Percentiles rank a stretch among this genome's conserved stretches.
Evolutionary conservation across 2,888 invertebrate genomes (phyloP).

Genomic region (Pristionchus entomophagus): DNA sequence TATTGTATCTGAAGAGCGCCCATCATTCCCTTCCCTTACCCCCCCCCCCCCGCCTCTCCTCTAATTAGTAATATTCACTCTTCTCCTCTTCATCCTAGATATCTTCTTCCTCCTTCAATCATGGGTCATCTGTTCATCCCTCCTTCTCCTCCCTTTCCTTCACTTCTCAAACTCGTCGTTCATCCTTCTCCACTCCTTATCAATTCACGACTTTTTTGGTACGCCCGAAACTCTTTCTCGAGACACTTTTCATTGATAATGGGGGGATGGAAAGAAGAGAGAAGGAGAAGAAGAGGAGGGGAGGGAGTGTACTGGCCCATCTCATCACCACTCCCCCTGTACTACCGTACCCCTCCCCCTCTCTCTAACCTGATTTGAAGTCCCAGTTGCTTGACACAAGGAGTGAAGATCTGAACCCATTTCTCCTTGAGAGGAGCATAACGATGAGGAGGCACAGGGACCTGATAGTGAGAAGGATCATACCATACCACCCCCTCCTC

Average conservation of each 20-base stretch:
- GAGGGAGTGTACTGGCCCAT: slow-evolving; percentile 19
- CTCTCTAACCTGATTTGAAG: slow-evolving; percentile 82
- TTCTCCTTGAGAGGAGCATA: slow-evolving; percentile 94
- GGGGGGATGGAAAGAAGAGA: neutral
- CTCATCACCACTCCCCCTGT: neutral
- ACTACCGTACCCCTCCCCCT: neutral
- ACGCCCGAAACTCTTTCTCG: slow-evolving; percentile 38
- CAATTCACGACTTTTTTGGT: slow-evolving; percentile 34
- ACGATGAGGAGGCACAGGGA: slow-evolving; percentile 93
- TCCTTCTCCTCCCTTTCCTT: neutral
- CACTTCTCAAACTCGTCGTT: neutral
- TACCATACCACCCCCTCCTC: neutral
- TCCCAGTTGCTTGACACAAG: slow-evolving; percentile 93
- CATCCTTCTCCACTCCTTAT: neutral
- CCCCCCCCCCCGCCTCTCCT: neutral
- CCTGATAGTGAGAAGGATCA: slow-evolving; percentile 54
- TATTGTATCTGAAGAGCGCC: slow-evolving; percentile 84
- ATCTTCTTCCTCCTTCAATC: slow-evolving; percentile 9
- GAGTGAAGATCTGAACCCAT: slow-evolving; percentile 96
- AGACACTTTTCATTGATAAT: slow-evolving; percentile 43
- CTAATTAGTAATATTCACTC: neutral
- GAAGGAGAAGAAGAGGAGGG: neutral
- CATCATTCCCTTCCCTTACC: neutral
- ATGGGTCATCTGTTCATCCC: neutral
- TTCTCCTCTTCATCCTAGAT: neutral